These are phyloP conservation scores for Benitochromis conjunctus DNA, from an alignment of 2,113 vertebrate species.

Conservation along the genomic window DNA sequence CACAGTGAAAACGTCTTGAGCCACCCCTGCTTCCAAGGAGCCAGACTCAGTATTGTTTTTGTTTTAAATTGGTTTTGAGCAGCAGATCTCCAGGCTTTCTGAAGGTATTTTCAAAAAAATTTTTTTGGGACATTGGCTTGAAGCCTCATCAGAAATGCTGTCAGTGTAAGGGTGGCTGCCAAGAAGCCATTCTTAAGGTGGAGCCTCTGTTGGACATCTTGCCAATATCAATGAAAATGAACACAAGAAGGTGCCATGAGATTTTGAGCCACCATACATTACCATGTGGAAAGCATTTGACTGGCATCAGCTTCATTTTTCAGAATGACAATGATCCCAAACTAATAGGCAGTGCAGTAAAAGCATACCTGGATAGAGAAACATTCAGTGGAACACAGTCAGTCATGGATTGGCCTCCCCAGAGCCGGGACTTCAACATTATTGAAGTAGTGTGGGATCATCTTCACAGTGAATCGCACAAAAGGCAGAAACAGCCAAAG, in stretches of 20 bases:
- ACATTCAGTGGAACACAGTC: neutral
- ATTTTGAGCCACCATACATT: neutral
- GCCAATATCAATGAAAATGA: neutral
- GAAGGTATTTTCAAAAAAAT: neutral
- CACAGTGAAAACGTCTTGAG: neutral
- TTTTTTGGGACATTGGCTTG: neutral
- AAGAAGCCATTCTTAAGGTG: neutral
- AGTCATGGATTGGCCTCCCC: neutral
- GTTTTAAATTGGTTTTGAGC: neutral
- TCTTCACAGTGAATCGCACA: too few relatives aligned
- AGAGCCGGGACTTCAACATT: neutral
- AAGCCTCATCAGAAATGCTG: neutral
- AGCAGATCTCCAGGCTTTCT: neutral
- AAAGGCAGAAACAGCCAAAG: neutral
- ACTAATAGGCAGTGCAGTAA: neutral
- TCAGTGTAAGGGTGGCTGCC: neutral
- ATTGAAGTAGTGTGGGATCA: too few relatives aligned
- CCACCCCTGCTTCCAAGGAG: neutral
- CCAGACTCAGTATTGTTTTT: neutral
- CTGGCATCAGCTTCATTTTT: neutral
- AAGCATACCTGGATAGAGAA: neutral
- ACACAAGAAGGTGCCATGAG: neutral
- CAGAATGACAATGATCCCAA: neutral
- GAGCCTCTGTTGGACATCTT: neutral
- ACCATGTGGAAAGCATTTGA: neutral